phyloP scores from a whole-genome alignment of 2,888 invertebrate species.

The Drosophila peninsularis region DNA sequence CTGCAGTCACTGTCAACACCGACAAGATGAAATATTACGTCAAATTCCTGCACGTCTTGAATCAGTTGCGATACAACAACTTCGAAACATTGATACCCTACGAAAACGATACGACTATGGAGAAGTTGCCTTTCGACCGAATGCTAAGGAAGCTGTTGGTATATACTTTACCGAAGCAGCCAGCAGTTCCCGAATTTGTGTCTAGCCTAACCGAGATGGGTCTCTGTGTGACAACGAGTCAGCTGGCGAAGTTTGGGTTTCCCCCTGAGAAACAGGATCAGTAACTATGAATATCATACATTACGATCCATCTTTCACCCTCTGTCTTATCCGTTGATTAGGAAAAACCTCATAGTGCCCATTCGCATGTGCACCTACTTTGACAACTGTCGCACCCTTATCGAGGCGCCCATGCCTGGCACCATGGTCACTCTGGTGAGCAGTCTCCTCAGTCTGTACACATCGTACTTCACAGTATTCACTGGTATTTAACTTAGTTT shows the following conservation, averaged over 20 bases:
- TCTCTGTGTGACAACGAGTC: conserved; percentile 78
- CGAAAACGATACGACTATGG: conserved; percentile 69
- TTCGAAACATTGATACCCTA: conserved; percentile 65
- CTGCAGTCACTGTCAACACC: conserved; percentile 2
- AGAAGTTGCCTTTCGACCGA: conserved; percentile 60
- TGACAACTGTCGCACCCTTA: conserved; percentile 60
- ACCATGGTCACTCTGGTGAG: conserved; percentile 43
- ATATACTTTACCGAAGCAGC: conserved; percentile 9
- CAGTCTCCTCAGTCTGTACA: no score
- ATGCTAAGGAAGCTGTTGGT: conserved; percentile 30
- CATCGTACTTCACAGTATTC: no score
- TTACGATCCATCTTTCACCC: not conserved
- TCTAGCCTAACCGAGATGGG: conserved; percentile 82
- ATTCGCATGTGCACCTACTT: conserved; percentile 59
- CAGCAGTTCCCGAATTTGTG: conserved; percentile 38
- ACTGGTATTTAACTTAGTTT: conserved; percentile 58
- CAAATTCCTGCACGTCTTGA: conserved; percentile 66
- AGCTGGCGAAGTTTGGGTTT: conserved; percentile 62
- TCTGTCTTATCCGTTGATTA: not conserved
- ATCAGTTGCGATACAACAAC: conserved; percentile 63
- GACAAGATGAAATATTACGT: not conserved
- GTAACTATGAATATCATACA: not conserved
- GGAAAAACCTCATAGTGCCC: conserved; percentile 19
- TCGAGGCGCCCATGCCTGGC: conserved; percentile 52
- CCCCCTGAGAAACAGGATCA: not conserved